Evolutionary conservation across 2,113 vertebrate species (phyloP), one percentile per base, ranked within the genome.

Genomic region (Aix galericulata): DNA sequence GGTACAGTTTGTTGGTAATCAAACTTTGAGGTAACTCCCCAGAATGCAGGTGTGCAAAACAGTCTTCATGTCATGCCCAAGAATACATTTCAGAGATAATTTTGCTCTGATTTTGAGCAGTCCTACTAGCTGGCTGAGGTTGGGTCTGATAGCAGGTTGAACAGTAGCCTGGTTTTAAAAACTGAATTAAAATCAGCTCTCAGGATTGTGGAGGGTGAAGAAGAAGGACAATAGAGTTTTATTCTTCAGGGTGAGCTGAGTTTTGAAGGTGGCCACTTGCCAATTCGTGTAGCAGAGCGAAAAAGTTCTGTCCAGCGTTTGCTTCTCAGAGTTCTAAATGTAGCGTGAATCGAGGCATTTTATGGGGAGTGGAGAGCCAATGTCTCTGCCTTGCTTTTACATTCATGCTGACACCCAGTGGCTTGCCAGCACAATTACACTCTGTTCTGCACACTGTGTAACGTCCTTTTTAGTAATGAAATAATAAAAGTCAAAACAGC

Each of bases 371-470:
- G 23, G 9, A 50, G 36, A 78, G 27, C 29, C 14, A 6, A 32
- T 2, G 44, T 29, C 4, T 3, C 23, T 17, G 84, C 17, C 13
- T 20, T 3, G 77, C 96, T 88, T 25, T 90, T 42, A 91, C 95
- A 72, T 95, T 96, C 62, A 72, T 97, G 96, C 97, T 98, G 97
- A 96, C 98, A 97, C 94, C 98, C 96, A 93, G 98, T 94, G 98
- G 97, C 84, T 25, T 3, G 17, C 3, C 14, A 0, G 7, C n/a
- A 78, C 53, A 95, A 95, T 1, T 88, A 21, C 67, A 64, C 50
- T 11, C n/a, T 1, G 1, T 1, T 1, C 52, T 8, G 34, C 31
- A 0, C 2, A 3, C 42, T 17, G 46, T 8, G 1, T 8, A 29
- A 2, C 15, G 36, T 69, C 18, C 58, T 38, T 7, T 1, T 50